Evolutionary conservation across 2,888 invertebrate species (phyloP), one percentile per base, ranked within the genome.

Genomic region (Panzeria rudis): DNA sequence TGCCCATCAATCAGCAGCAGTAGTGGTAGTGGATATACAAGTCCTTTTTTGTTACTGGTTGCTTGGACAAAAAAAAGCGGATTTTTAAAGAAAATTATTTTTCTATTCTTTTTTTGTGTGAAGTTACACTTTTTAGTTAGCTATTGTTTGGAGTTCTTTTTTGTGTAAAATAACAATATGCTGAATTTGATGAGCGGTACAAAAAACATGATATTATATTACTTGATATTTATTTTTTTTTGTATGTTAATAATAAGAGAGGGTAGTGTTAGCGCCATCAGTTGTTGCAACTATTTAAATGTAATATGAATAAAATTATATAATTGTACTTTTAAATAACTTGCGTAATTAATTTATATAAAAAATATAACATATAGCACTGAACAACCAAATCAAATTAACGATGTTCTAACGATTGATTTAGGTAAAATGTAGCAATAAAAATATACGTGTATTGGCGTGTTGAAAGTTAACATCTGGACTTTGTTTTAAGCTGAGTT

Each of bases 1-100:
- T 85, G 82, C 85, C 85, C 81, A 85, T 85, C 85, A 85, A 85
- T 85, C 85, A 85, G 81, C 44, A 44, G 59, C 72, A 76, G 44
- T 72, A 25, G 38, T 44, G 35, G 62, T 66, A 80, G 69, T 64
- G 66, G 71, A 56, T 52, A 50, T 61, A 47, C 23, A 69, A 35
- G 79, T 69, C 50, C 68, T 47, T 73, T 41, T 38, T 11, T 13
- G 38, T 38, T 13, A 44, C 44, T 69, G 68, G 17, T 69, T 35
- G 9, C 54, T 76, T 32, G 35, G 9, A 32, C 17, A 47, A 76
- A 44, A 76, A 44, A 59, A 61, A 56, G 68, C 68, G 50, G 77
- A 47, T 68, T 77, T 77, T 66, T 66, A 20, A 20, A 25, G 47
- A 35, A 35, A 77, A 77, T 23, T 32, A 64, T 17, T 47, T 50